Evolutionary conservation across 1,140 invertebrate species (phyloP), one percentile per base, ranked within the genome.

Genomic region (Aricia agestis): DNA sequence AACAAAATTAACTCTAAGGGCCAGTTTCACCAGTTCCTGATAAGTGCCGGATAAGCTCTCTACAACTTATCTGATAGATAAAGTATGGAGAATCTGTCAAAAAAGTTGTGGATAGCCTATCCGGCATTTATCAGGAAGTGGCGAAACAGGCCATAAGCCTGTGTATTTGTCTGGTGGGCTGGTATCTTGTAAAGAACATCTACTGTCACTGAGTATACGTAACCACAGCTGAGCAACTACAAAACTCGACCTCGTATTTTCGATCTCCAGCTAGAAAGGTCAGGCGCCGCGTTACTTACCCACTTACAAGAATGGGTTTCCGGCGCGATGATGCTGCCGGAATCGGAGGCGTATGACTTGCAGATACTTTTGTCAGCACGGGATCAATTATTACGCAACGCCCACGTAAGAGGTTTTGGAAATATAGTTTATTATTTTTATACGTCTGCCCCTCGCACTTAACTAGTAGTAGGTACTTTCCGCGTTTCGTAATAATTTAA

Each of bases 371-470:
- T 63, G 59, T 63, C 17, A 6, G 59, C 25, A 19, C 59, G 59
- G 59, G 59, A 63, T 63, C 59, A 17, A 17, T 63, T 63, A 11
- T 63, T 52, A 52, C 11, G 59, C 18, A 19, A 63, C 17, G 7
- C 19, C 18, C 18, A 31, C 59, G 59, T 63, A 63, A 63, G 59
- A 63, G 59, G 59, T 63, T 63, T 63, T 63, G 59, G 17, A 63
- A 63, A 63, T 63, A 63, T 63, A 31, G 59, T 63, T 31, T 63
- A 63, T 63, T 63, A 63, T 63, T 63, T 63, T 63, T 63, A 63
- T 25, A 25, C 17, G 18, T 25, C 18, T 19, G 59, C 18, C 59
- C 25, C 18, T 18, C 59, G 59, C 10, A 63, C 59, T 18, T n/a
- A n/a, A n/a, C n/a, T n/a, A n/a, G n/a, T n/a, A 63, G 18, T 25